Conservation (phyloP, 1,140 invertebrate genomes). For the Drosophila ananassae region DNA sequence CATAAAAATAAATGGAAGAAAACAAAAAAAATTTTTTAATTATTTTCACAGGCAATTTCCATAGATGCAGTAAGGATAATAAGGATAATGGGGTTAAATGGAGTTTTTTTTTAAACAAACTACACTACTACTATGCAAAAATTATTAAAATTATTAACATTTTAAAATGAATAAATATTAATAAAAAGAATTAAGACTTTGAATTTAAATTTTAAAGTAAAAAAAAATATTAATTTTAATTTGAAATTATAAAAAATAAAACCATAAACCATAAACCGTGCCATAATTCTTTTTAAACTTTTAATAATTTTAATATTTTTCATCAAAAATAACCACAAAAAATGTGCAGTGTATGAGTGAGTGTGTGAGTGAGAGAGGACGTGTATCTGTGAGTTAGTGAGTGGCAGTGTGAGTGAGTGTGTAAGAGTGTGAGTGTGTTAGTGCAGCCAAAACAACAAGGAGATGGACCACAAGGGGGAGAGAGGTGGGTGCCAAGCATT, state of each 20-base stretch:
- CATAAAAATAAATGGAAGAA: conserved; percentile 50
- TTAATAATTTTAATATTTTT: background rate
- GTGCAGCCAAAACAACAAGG: conserved; percentile 1
- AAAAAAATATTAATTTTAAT: background rate
- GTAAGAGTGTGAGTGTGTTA: background rate
- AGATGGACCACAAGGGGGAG: background rate
- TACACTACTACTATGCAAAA: background rate
- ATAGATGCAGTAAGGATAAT: conserved; percentile 1
- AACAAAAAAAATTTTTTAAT: conserved; percentile 56
- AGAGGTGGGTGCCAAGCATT: background rate
- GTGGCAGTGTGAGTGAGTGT: background rate
- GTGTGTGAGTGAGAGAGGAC: background rate
- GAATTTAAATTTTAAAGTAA: background rate
- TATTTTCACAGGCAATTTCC: conserved; percentile 50
- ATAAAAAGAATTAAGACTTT: too few relatives aligned
- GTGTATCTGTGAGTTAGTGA: background rate
- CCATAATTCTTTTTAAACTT: background rate
- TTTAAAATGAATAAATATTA: too few relatives aligned
- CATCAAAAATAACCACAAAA: background rate
- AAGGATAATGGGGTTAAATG: background rate
- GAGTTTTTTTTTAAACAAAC: background rate
- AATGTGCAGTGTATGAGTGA: background rate
- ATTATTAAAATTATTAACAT: background rate
- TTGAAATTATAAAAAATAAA: background rate
- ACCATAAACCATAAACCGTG: background rate